phyloP scores from a whole-genome alignment of 2,797 vertebrate species.

The Sciaenops ocellatus region DNA sequence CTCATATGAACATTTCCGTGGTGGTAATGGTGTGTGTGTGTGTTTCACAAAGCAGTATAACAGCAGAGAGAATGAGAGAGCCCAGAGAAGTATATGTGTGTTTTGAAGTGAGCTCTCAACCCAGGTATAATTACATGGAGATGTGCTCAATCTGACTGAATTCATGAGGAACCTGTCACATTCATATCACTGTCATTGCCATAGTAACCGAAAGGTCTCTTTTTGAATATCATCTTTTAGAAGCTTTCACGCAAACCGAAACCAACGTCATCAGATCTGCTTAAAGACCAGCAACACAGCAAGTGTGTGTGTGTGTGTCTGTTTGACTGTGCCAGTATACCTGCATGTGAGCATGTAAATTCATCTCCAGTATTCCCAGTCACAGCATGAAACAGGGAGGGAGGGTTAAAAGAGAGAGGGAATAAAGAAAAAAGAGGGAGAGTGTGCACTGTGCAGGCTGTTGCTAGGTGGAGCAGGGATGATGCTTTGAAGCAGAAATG shows the following conservation, averaged over 20 bases:
- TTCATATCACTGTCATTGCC: conserved; percentile 76
- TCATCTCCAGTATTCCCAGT: conserved; percentile 67
- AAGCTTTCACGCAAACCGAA: conserved; percentile 52
- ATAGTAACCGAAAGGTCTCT: conserved; percentile 82
- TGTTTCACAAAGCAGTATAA: neutral
- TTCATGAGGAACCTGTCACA: conserved; percentile 69
- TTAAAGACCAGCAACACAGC: conserved; percentile 56
- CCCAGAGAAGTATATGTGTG: neutral
- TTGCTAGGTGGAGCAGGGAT: conserved; percentile 75
- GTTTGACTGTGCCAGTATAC: conserved; percentile 44
- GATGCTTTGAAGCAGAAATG: conserved; percentile 55
- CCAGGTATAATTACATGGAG: conserved; percentile 71
- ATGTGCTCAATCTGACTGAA: conserved; percentile 67
- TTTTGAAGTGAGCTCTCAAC: conserved; percentile 60
- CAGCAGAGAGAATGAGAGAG: conserved; percentile 14
- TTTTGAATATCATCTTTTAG: conserved; percentile 71
- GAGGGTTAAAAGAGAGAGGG: conserved; percentile 42
- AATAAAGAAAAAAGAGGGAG: conserved; percentile 24
- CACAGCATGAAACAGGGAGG: conserved; percentile 44
- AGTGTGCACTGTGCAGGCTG: conserved; percentile 53
- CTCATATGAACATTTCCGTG: conserved; percentile 6
- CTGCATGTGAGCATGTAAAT: conserved; percentile 67
- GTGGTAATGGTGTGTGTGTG: neutral
- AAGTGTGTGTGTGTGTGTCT: conserved; percentile 20
- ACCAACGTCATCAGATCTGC: conserved; percentile 69